Base-by-base conservation (phyloP, 2,888 invertebrate genomes). In the Saturnia japonica region DNA sequence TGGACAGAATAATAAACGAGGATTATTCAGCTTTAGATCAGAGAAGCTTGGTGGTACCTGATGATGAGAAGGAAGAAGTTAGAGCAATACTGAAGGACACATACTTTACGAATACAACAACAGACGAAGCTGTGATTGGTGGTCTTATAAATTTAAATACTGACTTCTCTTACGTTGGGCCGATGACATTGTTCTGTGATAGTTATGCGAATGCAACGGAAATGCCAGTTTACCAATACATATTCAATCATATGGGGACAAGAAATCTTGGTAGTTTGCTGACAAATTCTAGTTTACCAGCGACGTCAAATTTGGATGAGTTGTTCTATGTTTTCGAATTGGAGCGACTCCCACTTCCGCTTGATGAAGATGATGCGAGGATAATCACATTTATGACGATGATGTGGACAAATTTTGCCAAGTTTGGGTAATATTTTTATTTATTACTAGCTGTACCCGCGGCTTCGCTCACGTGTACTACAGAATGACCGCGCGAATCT, bases 401-500 rank as follows among this genome's bases (percentile, higher is more conserved):
- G 84, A 90, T 94, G 91, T 94, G 94, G 94, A 91, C 93, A 0
- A 91, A 93, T 72, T 94, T 94, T 68, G 94, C 94, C 11, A 94
- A 91, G 77, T 85, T 80, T 78, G 93, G 93, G 94, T 94, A 77
- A 14, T 57, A 25, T 67, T 69, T 60, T 3, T 12, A 19, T 57
- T 64, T 60, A 16, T 54, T 54, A n/a, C n/a, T n/a, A n/a, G n/a
- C n/a, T n/a, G n/a, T n/a, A n/a, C n/a, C n/a, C n/a, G n/a, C n/a
- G n/a, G n/a, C n/a, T n/a, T n/a, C n/a, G n/a, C n/a, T n/a, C n/a
- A n/a, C n/a, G n/a, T n/a, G n/a, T n/a, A n/a, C n/a, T n/a, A n/a
- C n/a, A n/a, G n/a, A n/a, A n/a, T n/a, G n/a, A n/a, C n/a, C n/a
- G n/a, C n/a, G n/a, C n/a, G n/a, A n/a, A n/a, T n/a, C n/a, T n/a